Conservation (phyloP, 2,113 vertebrate species). For the Paratilapia polleni region DNA sequence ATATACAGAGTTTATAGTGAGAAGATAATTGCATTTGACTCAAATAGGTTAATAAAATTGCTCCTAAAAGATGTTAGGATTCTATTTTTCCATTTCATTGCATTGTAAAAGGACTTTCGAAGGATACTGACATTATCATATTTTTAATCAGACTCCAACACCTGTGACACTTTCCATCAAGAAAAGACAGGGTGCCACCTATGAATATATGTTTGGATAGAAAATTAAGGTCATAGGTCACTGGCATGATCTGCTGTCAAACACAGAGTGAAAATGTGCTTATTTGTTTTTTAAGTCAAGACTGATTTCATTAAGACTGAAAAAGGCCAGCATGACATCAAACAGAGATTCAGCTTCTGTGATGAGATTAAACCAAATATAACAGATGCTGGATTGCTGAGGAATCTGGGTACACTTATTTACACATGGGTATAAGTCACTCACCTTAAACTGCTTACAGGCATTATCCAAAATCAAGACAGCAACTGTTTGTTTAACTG, state of each 20-base stretch:
- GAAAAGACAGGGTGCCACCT: constrained; percentile 77
- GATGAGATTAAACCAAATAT: constrained; percentile 23
- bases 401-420: constrained; percentile 55
- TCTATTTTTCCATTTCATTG: constrained; percentile 28
- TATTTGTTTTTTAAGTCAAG: constrained; percentile 91
- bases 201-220: constrained; percentile 90
- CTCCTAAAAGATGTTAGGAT: constrained; percentile 6
- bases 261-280: constrained; percentile 90
- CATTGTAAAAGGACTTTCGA: constrained; percentile 40
- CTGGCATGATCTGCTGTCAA: constrained; percentile 81
- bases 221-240: constrained; percentile 90
- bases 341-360: constrained; percentile 81
- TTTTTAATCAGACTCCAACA: constrained; percentile 79
- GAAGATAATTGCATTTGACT: not conserved
- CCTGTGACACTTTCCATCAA: constrained; percentile 82
- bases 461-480: not conserved
- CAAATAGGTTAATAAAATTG: not conserved
- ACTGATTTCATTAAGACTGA: constrained; percentile 88
- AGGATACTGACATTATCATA: constrained; percentile 74
- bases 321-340: constrained; percentile 90
- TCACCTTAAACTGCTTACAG: not conserved
- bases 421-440: constrained; percentile 55
- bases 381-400: constrained; percentile 33
- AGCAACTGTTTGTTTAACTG: not conserved
- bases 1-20: not conserved